Evolutionary conservation across 2,888 invertebrate genomes (phyloP), one percentile per base, ranked within the genome.

Genomic region (Therioaphis trifolii): DNA sequence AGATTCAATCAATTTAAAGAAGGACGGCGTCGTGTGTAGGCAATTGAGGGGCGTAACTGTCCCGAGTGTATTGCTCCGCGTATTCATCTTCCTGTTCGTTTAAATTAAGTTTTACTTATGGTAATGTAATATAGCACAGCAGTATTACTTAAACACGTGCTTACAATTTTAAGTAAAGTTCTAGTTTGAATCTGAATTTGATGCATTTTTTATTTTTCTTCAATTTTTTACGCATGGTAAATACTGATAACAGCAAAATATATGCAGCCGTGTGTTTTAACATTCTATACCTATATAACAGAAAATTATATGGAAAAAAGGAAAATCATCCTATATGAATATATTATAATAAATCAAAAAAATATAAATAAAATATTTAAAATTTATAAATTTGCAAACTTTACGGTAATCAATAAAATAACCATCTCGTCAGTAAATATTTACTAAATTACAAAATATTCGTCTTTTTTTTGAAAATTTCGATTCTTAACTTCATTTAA

Each of bases 21-120:
- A 55, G 43, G 40, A 43, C 78, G 69, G 68, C 78, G 68, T 55
- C 52, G n/a, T 69, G 27, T 55, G 14, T 79, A 79, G 78, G 78
- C 69, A 69, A 79, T 79, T 43, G 55, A 40, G 12, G 7, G 18
- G 43, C 69, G 27, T 69, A 24, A 27, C 55, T 55, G 78, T 68
- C 78, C 68, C 7, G 52, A 27, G 52, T 29, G 49, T 78, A 46
- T 49, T 63, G 7, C 12, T 52, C 49, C 52, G 7, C 14, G 15
- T 52, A 78, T 68, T 14, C 68, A 55, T 78, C 24, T 78, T 68
- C 11, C 35, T 12, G 66, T 52, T 52, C 68, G 68, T 79, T 69
- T 69, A 69, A 68, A 78, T 78, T 68, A 14, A 43, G 14, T 69
- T 69, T 68, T 68, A 66, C 29, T 49, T 49, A 77, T 35, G 24